A percentile compares a stretch with the other conserved stretches of the same genome.
Conservation (phyloP, 2,113 vertebrate genomes). For the Mormoops blainvillei region DNA sequence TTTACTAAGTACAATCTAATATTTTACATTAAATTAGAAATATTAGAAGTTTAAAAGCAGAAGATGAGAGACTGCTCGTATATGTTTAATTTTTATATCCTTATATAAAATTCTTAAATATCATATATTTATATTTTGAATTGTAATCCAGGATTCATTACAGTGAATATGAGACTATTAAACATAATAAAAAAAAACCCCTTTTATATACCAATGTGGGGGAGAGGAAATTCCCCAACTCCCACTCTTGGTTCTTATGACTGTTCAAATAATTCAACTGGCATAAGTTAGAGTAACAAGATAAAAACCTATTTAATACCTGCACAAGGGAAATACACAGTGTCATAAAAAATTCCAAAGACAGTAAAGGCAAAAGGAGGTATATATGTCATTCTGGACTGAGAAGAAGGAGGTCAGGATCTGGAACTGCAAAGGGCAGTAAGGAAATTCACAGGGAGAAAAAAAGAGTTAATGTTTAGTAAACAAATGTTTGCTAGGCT, state of each 20-base stretch:
- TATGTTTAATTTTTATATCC: not conserved
- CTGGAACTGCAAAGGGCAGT: not conserved
- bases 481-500: not conserved
- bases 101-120: not conserved
- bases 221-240: not conserved
- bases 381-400: not conserved
- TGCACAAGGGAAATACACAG: not conserved
- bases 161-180: not conserved
- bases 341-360: not conserved
- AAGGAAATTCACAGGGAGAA: not conserved
- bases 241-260: not conserved
- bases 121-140: not conserved
- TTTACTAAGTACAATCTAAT: not conserved
- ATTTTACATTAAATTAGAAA: not conserved
- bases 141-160: not conserved
- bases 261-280: not conserved
- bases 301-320: not conserved
- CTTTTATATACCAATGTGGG: not conserved
- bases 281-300: not conserved
- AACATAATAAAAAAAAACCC: not conserved
- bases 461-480: not conserved
- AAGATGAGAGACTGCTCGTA: not conserved
- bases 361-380: not conserved
- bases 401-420: too few relatives aligned
- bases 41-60: not conserved